Conservation (phyloP, 2,888 invertebrate genomes). For the Drosophila barbarae region DNA sequence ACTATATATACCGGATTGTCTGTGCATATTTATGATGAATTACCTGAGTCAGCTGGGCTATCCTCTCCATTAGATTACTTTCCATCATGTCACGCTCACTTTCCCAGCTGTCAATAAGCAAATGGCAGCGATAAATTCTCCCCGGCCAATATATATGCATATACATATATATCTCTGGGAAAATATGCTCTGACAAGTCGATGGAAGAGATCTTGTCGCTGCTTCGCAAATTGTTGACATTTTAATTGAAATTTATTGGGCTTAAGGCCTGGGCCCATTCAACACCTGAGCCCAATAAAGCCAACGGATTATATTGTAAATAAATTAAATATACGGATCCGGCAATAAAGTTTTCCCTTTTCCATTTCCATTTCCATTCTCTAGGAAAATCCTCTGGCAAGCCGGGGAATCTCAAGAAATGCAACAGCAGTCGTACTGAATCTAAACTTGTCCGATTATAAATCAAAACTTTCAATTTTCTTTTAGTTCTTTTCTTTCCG, state of each 20-base stretch:
- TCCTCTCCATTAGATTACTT: slow-evolving; percentile 51
- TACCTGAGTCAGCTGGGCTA: slow-evolving; percentile 42
- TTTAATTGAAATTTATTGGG: slow-evolving; percentile 57
- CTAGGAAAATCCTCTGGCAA: slow-evolving; percentile 19
- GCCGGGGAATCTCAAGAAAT: slow-evolving; percentile 15
- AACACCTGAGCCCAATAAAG: slow-evolving; percentile 19
- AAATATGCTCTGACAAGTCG: slow-evolving; percentile 1
- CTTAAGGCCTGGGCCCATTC: slow-evolving; percentile 16
- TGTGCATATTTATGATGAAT: slow-evolving; percentile 58
- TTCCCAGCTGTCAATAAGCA: slow-evolving; percentile 63
- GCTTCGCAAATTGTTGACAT: slow-evolving; percentile 42
- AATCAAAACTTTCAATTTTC: slow-evolving; percentile 66
- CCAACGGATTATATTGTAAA: slow-evolving; percentile 30
- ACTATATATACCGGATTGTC: slow-evolving; percentile 7
- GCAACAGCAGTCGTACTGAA: slow-evolving; percentile 15
- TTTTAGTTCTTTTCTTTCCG: slow-evolving; percentile 40
- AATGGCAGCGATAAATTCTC: slow-evolving; percentile 61
- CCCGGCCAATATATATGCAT: background rate
- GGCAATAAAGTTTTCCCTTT: slow-evolving; percentile 10
- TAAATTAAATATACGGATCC: slow-evolving; percentile 31
- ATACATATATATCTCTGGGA: background rate
- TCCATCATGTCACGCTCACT: slow-evolving; percentile 55
- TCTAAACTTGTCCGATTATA: slow-evolving; percentile 60
- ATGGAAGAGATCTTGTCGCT: slow-evolving; percentile 24
- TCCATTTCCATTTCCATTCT: slow-evolving; percentile 15